Conservation (phyloP, 2,888 invertebrate genomes). For the Heteromurus nitidus region DNA sequence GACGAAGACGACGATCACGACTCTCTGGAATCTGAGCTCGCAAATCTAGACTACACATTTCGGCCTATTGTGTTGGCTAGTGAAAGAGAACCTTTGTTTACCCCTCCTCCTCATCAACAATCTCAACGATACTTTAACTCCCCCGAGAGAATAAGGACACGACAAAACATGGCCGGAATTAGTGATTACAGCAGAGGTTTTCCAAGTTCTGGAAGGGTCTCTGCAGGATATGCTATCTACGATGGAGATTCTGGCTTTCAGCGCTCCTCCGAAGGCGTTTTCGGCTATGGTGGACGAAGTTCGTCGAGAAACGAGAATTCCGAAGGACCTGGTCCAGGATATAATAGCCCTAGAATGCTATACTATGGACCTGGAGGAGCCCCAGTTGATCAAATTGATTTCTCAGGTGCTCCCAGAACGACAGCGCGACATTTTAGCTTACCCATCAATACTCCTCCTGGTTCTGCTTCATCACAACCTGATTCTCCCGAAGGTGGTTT, state of each 20-base stretch:
- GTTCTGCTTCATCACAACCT: slow-evolving; percentile 63
- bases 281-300: slow-evolving; percentile 40
- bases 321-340: slow-evolving; percentile 24
- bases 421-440: slow-evolving; percentile 55
- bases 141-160: slow-evolving; percentile 26
- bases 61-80: slow-evolving; percentile 49
- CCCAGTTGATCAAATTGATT: slow-evolving; percentile 31
- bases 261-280: slow-evolving; percentile 47
- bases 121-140: slow-evolving; percentile 16
- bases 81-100: slow-evolving; percentile 39
- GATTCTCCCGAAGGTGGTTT: slow-evolving; percentile 71
- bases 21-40: slow-evolving; percentile 55
- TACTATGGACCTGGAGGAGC: slow-evolving; percentile 28
- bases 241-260: slow-evolving; percentile 54
- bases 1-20: slow-evolving; percentile 56
- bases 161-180: slow-evolving; percentile 71
- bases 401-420: slow-evolving; percentile 53
- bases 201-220: slow-evolving; percentile 36
- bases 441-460: slow-evolving; percentile 65
- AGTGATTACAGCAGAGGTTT: slow-evolving; percentile 67
- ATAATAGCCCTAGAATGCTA: slow-evolving; percentile 35
- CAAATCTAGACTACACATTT: slow-evolving; percentile 63
- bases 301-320: slow-evolving; percentile 32
- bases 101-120: slow-evolving; percentile 26
- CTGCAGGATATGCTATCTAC: slow-evolving; percentile 52